Percentiles rank a stretch among this genome's conserved stretches.
phyloP scores from a whole-genome alignment of 2,888 invertebrate species.

The Drosophila dives region DNA sequence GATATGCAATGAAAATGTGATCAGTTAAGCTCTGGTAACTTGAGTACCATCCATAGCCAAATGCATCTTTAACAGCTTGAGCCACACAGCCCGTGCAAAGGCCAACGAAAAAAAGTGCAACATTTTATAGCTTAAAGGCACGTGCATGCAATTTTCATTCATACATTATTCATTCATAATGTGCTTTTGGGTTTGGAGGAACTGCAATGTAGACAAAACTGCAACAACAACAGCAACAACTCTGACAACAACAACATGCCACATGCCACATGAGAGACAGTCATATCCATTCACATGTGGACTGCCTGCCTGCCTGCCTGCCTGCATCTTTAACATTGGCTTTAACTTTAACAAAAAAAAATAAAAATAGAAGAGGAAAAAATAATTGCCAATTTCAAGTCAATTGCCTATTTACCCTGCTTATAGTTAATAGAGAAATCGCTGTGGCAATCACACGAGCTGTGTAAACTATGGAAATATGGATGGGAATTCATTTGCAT shows the following conservation, averaged over 20 bases:
- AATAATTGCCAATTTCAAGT: slow-evolving; percentile 81
- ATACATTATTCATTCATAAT: slow-evolving; percentile 83
- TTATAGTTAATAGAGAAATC: slow-evolving; percentile 81
- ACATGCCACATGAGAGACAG: slow-evolving; percentile 41
- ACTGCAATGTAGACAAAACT: slow-evolving; percentile 47
- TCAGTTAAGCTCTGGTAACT: slow-evolving; percentile 54
- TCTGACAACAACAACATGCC: slow-evolving; percentile 13
- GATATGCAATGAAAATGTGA: slow-evolving; percentile 48
- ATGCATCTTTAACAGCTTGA: slow-evolving; percentile 48
- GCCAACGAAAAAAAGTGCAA: slow-evolving; percentile 61
- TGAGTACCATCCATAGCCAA: slow-evolving; percentile 32
- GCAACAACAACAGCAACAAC: slow-evolving; percentile 22
- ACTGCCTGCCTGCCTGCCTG: slow-evolving; percentile 52
- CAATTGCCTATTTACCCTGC: slow-evolving; percentile 81
- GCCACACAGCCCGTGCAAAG: slow-evolving; percentile 13
- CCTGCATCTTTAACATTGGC: slow-evolving; percentile 32
- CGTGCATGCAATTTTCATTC: slow-evolving; percentile 83
- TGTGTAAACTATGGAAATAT: slow-evolving; percentile 40
- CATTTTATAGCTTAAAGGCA: slow-evolving; percentile 80
- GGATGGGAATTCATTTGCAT: slow-evolving; percentile 68
- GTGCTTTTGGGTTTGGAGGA: slow-evolving; percentile 60
- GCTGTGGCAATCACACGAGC: slow-evolving; percentile 61
- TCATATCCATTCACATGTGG: slow-evolving; percentile 61
- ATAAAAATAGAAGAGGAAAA: slow-evolving; percentile 38
- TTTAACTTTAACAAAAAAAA: slow-evolving; percentile 25